A percentile compares a stretch with the other conserved stretches of the same genome.
Evolutionary conservation across 2,888 invertebrate genomes (phyloP).

Genomic region (Odontothrips loti): DNA sequence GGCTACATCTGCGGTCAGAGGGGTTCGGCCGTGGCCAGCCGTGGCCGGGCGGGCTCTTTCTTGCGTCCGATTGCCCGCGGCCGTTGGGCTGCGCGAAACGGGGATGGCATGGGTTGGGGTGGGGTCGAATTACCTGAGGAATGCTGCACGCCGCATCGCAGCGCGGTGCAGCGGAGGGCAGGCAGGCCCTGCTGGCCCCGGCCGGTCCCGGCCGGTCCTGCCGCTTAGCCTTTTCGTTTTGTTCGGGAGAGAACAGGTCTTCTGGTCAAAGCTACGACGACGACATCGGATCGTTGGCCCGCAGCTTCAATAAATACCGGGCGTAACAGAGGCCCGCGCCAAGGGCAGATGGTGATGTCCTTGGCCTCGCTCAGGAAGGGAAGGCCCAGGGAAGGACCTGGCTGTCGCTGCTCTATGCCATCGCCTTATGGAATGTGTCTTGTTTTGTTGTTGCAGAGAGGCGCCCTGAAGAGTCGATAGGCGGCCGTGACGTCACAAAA

Average conservation of each 20-base stretch:
- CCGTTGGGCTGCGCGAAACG: not conserved
- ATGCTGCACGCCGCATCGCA: not conserved
- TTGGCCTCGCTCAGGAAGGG: too few species aligned
- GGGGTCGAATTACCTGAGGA: slow-evolving; percentile 5
- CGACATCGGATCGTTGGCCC: not conserved
- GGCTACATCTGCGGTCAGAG: too few species aligned
- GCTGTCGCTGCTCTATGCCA: too few species aligned
- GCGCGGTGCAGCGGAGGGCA: not conserved
- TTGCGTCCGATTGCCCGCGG: not conserved
- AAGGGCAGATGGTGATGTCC: too few species aligned
- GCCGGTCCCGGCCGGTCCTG: not conserved
- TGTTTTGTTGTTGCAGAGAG: slow-evolving; percentile 11
- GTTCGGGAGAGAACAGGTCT: not conserved
- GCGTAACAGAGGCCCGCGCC: not conserved
- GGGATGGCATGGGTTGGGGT: not conserved
- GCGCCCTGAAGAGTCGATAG: slow-evolving; percentile 36
- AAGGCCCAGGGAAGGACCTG: too few species aligned
- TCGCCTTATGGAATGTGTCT: not conserved
- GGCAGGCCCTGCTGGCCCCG: not conserved
- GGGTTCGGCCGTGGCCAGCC: too few species aligned
- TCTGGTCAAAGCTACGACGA: not conserved
- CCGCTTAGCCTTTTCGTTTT: not conserved
- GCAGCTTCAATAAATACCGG: not conserved
- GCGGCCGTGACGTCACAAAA: slow-evolving; percentile 32
- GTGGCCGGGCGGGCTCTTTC: too few species aligned